phyloP scores from a whole-genome alignment of 2,797 vertebrate species.

The Loris lydekkerianus region DNA sequence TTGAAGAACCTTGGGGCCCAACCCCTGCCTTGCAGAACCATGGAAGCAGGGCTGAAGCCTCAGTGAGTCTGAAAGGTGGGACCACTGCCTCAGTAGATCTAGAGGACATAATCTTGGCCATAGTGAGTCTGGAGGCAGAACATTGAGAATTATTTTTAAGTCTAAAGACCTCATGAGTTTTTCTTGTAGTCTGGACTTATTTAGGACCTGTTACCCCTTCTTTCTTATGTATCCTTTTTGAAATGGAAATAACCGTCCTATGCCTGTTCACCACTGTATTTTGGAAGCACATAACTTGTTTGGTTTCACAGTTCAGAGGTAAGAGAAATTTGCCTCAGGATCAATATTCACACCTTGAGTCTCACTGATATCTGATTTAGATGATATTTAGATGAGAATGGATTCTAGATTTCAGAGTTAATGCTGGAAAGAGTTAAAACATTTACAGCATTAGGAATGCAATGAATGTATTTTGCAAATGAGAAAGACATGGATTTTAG shows the following conservation, averaged over 20 bases:
- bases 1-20: background rate
- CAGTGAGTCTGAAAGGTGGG: background rate
- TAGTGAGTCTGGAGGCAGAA: background rate
- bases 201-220: too few species aligned
- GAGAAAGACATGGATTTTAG: background rate
- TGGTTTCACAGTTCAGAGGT: background rate
- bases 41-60: background rate
- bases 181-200: background rate
- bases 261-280: background rate
- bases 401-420: constrained; percentile 9
- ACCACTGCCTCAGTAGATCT: background rate
- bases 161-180: background rate
- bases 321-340: background rate
- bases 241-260: background rate
- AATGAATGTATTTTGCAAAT: background rate
- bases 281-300: background rate
- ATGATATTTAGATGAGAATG: background rate
- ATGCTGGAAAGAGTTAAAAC: background rate
- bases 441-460: background rate
- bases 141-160: background rate
- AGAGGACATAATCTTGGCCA: background rate
- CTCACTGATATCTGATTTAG: background rate
- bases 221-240: background rate
- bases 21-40: background rate
- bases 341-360: background rate